Base-by-base conservation (phyloP, 37 sponge, comb jelly and placozoan genomes). In the Axinella damicornis region DNA sequence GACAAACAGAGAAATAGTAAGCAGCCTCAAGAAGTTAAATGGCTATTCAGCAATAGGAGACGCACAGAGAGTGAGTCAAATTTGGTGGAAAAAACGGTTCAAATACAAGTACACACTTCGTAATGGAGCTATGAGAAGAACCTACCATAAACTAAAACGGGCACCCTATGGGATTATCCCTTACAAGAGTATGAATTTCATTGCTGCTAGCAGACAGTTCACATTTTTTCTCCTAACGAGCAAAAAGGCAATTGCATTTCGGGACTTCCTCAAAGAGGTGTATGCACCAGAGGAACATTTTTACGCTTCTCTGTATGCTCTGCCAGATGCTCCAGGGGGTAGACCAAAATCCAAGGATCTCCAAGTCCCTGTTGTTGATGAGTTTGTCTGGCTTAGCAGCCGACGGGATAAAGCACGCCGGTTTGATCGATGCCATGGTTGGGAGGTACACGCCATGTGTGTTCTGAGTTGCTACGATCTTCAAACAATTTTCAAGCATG, bases 1-100 rank as follows among this genome's bases (percentile, higher is more conserved):
- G 37, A 90, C 87, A 19, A 85, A 72, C 36, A 73, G 80, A 38
- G 87, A 90, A 56, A 85, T 90, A 37, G 91, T 90, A 25, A 35
- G 32, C 27, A 36, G 28, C 5, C 54, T 90, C 19, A 78, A 65
- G 30, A 32, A 22, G 35, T 53, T 83, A 15, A 83, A 83, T n/a
- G 75, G 75, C 15, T 40, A 46, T 46, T 74, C 84, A 4, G 76
- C 54, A 25, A 56, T 75, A 25, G 46, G 46, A 5, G 27, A 61
- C 11, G 63, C 63, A 14, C 2, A 61, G 5, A 5, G 25, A 14
- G 25, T 61, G 11, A 5, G 2, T 25, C 27, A 2, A 61, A 14
- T 14, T 61, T 14, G 5, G n/a, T 27, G 27, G 63, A 27, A 25
- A 25, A 2, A 61, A 25, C 63, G 63, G 5, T 61, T 61, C 5